Evolutionary conservation across 2,888 invertebrate species (phyloP).

Genomic region (Mylabris sibirica): DNA sequence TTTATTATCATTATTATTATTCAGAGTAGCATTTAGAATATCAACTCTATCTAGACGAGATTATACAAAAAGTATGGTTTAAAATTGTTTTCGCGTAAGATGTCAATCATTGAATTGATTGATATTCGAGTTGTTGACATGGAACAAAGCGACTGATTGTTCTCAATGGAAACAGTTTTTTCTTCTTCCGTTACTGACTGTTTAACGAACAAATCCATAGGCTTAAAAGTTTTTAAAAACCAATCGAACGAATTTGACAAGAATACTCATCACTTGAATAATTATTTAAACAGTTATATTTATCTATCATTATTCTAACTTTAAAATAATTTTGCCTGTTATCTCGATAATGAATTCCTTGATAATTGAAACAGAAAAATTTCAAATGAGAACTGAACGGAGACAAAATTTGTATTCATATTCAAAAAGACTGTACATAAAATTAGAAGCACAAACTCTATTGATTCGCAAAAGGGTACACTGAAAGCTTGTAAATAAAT

Average conservation of each 20-base stretch:
- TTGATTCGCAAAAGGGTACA: neutral
- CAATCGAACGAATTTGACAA: too few relatives aligned
- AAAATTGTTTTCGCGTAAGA: constrained; percentile 1
- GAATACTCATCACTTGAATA: too few relatives aligned
- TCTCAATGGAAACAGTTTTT: neutral
- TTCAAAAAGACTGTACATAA: neutral
- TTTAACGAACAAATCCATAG: too few relatives aligned
- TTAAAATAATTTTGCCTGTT: too few relatives aligned
- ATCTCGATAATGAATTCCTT: too few relatives aligned
- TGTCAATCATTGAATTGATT: neutral
- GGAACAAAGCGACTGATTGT: neutral
- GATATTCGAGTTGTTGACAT: neutral
- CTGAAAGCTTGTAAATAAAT: neutral
- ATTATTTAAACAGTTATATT: too few relatives aligned
- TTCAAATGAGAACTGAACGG: too few relatives aligned
- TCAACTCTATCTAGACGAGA: neutral
- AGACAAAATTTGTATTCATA: neutral
- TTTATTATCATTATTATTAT: too few relatives aligned
- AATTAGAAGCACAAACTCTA: neutral
- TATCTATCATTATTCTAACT: too few relatives aligned
- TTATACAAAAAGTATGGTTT: neutral
- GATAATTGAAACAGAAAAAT: too few relatives aligned
- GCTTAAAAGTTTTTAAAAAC: too few relatives aligned
- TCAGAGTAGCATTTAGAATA: neutral
- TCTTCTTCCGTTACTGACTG: too few relatives aligned